These are phyloP conservation scores for Pyrrhosoma nymphula DNA, from an alignment of 2,888 invertebrate genomes.

Conservation along the genomic window DNA sequence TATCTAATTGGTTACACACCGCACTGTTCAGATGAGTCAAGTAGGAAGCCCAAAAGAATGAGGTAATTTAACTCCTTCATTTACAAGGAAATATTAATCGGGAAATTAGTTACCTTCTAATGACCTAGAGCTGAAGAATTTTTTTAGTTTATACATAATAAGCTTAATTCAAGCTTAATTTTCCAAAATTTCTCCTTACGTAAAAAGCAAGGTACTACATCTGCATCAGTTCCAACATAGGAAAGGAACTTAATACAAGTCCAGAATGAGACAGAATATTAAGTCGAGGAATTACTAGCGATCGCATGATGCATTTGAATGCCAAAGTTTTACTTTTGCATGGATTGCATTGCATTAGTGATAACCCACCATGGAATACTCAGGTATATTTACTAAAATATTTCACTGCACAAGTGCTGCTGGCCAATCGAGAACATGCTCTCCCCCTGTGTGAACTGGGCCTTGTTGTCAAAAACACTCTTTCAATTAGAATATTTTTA, in stretches of 20 bases:
- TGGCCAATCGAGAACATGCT: slow-evolving; percentile 65
- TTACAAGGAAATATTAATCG: not conserved
- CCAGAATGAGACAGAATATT: not conserved
- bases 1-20: not conserved
- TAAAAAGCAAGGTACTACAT: not conserved
- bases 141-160: not conserved
- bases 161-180: not conserved
- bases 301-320: not conserved
- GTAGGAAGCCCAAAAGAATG: not conserved
- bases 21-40: not conserved
- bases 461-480: slow-evolving; percentile 48
- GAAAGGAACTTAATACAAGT: not conserved
- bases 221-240: not conserved
- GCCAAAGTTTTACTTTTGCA: not conserved
- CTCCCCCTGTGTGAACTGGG: slow-evolving; percentile 66
- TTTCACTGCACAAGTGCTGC: slow-evolving; percentile 66
- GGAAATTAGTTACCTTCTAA: not conserved
- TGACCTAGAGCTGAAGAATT: not conserved
- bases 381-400: slow-evolving; percentile 22
- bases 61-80: not conserved
- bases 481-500: slow-evolving; percentile 40
- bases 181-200: not conserved
- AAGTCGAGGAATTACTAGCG: not conserved
- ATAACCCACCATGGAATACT: slow-evolving; percentile 65
- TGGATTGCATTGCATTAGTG: slow-evolving; percentile 27